Evolutionary conservation across 2,113 vertebrate species (phyloP).

Genomic region (Corythornis madagascariensis): DNA sequence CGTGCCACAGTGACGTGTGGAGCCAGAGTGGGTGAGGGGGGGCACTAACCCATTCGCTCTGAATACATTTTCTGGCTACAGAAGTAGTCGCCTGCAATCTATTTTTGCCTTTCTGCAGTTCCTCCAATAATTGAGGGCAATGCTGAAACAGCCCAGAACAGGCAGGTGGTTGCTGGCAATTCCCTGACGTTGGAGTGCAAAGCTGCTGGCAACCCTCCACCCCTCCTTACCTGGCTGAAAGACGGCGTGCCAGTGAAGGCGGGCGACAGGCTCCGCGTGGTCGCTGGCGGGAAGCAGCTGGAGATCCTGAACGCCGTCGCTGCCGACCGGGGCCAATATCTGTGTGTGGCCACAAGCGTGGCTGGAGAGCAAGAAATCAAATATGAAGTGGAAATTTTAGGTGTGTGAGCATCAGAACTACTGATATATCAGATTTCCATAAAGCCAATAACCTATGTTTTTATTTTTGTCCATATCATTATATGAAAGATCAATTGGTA

Average conservation of each 20-base stretch:
- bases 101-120: slow-evolving; percentile 73
- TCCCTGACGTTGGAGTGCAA: slow-evolving; percentile 86
- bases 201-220: slow-evolving; percentile 87
- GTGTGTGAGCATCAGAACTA: slow-evolving; percentile 71
- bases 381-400: slow-evolving; percentile 90
- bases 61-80: slow-evolving; percentile 20
- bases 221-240: slow-evolving; percentile 92
- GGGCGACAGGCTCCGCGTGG: slow-evolving; percentile 76
- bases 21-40: neutral
- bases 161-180: slow-evolving; percentile 83
- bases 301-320: slow-evolving; percentile 78
- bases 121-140: slow-evolving; percentile 86
- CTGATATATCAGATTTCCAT: neutral
- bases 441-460: neutral
- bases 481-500: neutral
- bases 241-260: slow-evolving; percentile 85
- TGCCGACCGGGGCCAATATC: slow-evolving; percentile 84
- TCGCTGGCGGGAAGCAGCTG: slow-evolving; percentile 84
- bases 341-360: slow-evolving; percentile 91
- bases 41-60: neutral
- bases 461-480: neutral
- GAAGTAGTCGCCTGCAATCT: neutral
- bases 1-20: neutral
- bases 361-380: slow-evolving; percentile 92
- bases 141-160: slow-evolving; percentile 72